These are phyloP conservation scores for Clarias platycephalus DNA, from an alignment of 2,797 vertebrate genomes.

Conservation along the genomic window DNA sequence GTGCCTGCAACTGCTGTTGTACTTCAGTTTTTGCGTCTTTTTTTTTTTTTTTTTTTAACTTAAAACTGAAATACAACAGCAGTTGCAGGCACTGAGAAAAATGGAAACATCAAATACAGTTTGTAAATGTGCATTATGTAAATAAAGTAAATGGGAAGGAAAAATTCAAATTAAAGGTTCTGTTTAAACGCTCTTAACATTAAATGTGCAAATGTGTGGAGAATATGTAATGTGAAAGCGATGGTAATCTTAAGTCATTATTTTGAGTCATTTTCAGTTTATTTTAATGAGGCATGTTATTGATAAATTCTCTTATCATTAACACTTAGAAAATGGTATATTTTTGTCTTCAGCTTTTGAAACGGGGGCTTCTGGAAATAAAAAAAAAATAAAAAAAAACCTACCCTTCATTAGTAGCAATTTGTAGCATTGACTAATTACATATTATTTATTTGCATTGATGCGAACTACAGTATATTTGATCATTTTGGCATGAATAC, in stretches of 20 bases:
- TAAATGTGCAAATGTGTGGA: slow-evolving; percentile 12
- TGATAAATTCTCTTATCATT: slow-evolving; percentile 5
- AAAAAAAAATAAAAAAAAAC: too few species aligned
- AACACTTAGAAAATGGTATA: background rate
- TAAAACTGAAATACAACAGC: background rate
- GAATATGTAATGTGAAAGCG: background rate
- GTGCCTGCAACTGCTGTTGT: too few species aligned
- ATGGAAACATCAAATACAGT: background rate
- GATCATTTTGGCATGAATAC: background rate
- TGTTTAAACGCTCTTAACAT: background rate
- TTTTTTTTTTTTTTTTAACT: background rate
- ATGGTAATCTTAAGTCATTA: slow-evolving; percentile 6
- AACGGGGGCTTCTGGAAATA: background rate
- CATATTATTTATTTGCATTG: background rate
- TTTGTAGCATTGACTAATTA: background rate
- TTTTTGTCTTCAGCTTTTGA: background rate
- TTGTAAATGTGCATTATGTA: background rate
- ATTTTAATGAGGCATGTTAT: slow-evolving; percentile 11
- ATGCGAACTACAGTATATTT: background rate
- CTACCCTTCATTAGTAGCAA: background rate
- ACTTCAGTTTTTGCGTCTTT: too few species aligned
- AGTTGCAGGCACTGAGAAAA: background rate
- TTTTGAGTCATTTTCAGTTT: background rate
- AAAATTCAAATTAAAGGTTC: background rate
- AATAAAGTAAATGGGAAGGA: slow-evolving; percentile 9